Base-by-base conservation (phyloP, 1,140 invertebrate species). In the Pogonomyrmex californicus region DNA sequence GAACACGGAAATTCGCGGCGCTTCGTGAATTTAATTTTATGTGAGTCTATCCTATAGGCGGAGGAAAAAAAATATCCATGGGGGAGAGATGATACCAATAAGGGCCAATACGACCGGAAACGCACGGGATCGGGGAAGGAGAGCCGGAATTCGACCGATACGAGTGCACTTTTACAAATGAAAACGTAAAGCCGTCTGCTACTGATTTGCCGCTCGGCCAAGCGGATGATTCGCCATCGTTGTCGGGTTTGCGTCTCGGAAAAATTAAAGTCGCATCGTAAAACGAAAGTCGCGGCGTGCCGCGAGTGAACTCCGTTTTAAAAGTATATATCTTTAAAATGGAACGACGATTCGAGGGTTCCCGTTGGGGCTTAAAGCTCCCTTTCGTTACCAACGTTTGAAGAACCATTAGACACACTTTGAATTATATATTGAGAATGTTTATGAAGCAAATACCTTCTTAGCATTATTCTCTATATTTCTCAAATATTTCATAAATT, bases 161-260 rank as follows among this genome's bases (percentile, higher is more conserved):
- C 56, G 66, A 77, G 77, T 89, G 90, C 90, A 91, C 90, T 91
- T 86, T 89, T 71, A 90, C 60, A 91, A 91, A 91, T 91, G 90
- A 91, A 91, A 91, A 88, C 86, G 85, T 88, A 83, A 91, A 91
- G 68, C 76, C 85, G 17, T 85, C 70, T 71, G 75, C 71, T 58
- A 54, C 41, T 79, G 87, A 91, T 91, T 91, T 91, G 81, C 79
- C 36, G 88, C 90, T 91, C 62, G 88, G n/a, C 36, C 86, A 60
- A 89, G 86, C 73, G 49, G 12, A 56, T 88, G 85, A 91, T 89
- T 62, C 66, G 86, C 41, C 47, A 7, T 63, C 36, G 47, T 78
- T 14, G 36, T 44, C 54, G 71, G 23, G 14, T 30, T 62, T 33
- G 73, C 36, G 44, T 65, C 23, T 44, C 41, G 66, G 63, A 58